These are phyloP conservation scores for Eudasyphora cyanicolor DNA, from an alignment of 2,888 invertebrate genomes.

Conservation along the genomic window DNA sequence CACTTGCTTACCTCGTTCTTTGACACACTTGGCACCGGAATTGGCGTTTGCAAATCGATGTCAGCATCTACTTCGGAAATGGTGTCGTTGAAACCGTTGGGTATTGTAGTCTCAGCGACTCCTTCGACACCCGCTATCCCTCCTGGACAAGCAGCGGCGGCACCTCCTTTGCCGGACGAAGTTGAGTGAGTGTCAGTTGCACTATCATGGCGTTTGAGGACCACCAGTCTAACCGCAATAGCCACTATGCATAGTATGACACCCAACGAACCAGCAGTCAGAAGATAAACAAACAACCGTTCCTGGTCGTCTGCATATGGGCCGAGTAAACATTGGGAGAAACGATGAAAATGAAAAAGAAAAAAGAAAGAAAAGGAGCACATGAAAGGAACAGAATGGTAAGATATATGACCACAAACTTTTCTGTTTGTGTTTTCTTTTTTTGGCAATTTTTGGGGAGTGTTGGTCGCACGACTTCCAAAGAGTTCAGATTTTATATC, in stretches of 20 bases:
- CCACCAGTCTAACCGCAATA: slow-evolving; percentile 85
- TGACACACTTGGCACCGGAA: slow-evolving; percentile 81
- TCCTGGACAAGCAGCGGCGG: slow-evolving; percentile 45
- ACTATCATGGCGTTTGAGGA: slow-evolving; percentile 84
- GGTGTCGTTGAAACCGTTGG: slow-evolving; percentile 90
- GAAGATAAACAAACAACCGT: slow-evolving; percentile 90
- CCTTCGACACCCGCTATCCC: slow-evolving; percentile 74
- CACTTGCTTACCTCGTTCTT: slow-evolving; percentile 77
- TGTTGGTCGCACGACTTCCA: neutral
- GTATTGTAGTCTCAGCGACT: slow-evolving; percentile 85
- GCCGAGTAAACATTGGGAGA: slow-evolving; percentile 12
- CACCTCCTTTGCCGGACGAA: slow-evolving; percentile 82
- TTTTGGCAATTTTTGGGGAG: slow-evolving; percentile 6
- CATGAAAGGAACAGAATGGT: slow-evolving; percentile 14
- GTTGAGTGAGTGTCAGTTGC: slow-evolving; percentile 79
- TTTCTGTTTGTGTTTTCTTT: slow-evolving; percentile 1
- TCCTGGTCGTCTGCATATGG: slow-evolving; percentile 76
- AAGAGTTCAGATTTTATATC: slow-evolving; percentile 18
- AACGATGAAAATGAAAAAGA: slow-evolving; percentile 5
- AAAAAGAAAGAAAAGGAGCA: neutral
- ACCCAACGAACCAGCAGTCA: slow-evolving; percentile 86
- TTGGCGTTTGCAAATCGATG: slow-evolving; percentile 84
- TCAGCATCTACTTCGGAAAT: slow-evolving; percentile 91
- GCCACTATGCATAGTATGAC: slow-evolving; percentile 87
- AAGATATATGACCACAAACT: slow-evolving; percentile 51